These are phyloP conservation scores for Brenthis hecate DNA, from an alignment of 2,888 invertebrate genomes.

Conservation along the genomic window DNA sequence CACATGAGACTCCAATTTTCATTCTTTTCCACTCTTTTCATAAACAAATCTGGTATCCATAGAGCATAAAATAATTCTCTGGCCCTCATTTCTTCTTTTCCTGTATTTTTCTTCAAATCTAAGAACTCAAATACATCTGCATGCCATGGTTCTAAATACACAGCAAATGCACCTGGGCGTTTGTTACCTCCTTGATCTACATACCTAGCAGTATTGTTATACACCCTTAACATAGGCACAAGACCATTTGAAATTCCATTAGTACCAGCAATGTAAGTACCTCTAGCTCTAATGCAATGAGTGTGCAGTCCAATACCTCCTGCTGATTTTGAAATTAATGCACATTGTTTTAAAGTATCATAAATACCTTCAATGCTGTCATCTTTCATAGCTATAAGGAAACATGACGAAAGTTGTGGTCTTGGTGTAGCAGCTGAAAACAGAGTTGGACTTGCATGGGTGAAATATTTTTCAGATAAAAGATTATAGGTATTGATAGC, in stretches of 20 bases:
- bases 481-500: conserved; percentile 98
- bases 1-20: conserved; percentile 98
- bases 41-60: conserved; percentile 99
- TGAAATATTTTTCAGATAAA: conserved; percentile 97
- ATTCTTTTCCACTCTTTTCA: conserved; percentile 94
- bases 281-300: conserved; percentile 96
- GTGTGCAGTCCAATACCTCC: conserved; percentile 98
- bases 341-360: conserved; percentile 95
- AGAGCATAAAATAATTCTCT: conserved; percentile 97
- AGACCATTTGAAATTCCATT: conserved; percentile 97
- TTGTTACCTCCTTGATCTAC: conserved; percentile 99
- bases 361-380: conserved; percentile 98
- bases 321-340: conserved; percentile 97
- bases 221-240: conserved; percentile 97
- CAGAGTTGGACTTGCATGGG: conserved; percentile 98
- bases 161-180: conserved; percentile 98
- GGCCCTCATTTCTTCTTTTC: conserved; percentile 96
- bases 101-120: conserved; percentile 96
- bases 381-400: conserved; percentile 95
- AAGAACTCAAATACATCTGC: conserved; percentile 97
- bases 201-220: conserved; percentile 97
- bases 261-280: conserved; percentile 95
- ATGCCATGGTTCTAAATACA: conserved; percentile 99
- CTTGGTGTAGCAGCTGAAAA: conserved; percentile 96
- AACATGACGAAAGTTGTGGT: conserved; percentile 98